These are phyloP conservation scores for Drosophila tsacasi DNA, from an alignment of 1,140 invertebrate genomes.

Conservation along the genomic window DNA sequence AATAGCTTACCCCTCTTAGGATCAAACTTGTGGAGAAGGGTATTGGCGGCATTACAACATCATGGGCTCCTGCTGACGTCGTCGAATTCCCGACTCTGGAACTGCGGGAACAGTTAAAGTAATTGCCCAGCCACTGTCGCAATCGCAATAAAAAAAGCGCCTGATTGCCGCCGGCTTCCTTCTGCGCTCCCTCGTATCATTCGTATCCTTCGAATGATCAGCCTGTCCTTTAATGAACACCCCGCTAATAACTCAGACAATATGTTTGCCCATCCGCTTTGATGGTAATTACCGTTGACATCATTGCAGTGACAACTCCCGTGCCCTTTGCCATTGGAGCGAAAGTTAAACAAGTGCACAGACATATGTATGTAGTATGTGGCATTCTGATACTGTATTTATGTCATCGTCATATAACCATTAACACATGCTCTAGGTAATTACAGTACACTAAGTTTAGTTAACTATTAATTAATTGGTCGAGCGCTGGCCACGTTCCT, in stretches of 20 bases:
- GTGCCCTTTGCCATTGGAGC: conserved; percentile 3
- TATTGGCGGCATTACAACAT: conserved; percentile 13
- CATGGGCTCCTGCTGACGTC: conserved; percentile 40
- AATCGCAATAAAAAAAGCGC: conserved; percentile 57
- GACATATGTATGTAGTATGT: conserved; percentile 30
- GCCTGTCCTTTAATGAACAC: conserved; percentile 38
- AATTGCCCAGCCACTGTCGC: conserved; percentile 61
- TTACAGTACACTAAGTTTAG: conserved; percentile 76
- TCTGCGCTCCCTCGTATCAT: background rate
- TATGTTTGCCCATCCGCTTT: conserved; percentile 44
- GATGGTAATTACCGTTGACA: conserved; percentile 70
- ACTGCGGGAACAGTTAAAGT: conserved; percentile 64
- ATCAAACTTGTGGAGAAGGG: background rate
- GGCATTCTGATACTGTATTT: conserved; percentile 76
- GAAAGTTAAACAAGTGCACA: conserved; percentile 26
- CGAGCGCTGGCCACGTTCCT: conserved; percentile 73
- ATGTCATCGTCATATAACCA: conserved; percentile 71
- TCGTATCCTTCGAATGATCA: background rate
- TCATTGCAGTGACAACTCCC: conserved; percentile 24
- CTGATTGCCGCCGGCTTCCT: conserved; percentile 32
- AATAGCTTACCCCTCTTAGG: background rate
- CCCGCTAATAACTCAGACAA: conserved; percentile 54
- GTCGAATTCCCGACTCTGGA: conserved; percentile 23
- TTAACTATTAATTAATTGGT: conserved; percentile 83
- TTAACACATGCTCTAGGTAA: conserved; percentile 79